phyloP scores from a whole-genome alignment of 2,113 vertebrate species.

The Lophura nycthemera region DNA sequence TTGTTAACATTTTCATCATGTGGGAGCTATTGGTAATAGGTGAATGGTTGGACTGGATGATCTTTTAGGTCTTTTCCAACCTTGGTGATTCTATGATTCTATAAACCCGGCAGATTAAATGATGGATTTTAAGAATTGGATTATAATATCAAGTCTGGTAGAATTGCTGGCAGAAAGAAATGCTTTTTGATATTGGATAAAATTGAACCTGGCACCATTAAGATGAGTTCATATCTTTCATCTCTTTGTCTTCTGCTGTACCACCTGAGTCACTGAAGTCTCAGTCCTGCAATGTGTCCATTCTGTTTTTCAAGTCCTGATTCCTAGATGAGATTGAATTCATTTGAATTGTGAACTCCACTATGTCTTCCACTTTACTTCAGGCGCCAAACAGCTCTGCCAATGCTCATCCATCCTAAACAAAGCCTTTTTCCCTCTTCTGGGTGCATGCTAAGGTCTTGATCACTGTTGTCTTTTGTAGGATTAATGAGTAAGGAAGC shows the following conservation, averaged over 20 bases:
- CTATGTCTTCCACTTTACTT: not conserved
- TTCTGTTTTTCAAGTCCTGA: not conserved
- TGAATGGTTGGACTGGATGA: too few species aligned
- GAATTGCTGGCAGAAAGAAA: not conserved
- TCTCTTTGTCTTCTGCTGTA: not conserved
- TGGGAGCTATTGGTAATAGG: too few species aligned
- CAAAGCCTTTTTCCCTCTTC: not conserved
- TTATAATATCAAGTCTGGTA: not conserved
- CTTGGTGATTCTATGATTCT: too few species aligned
- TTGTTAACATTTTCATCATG: not conserved
- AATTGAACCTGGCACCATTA: not conserved
- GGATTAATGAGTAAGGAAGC: not conserved
- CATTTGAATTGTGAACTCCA: not conserved
- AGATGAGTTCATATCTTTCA: not conserved
- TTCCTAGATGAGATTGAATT: not conserved
- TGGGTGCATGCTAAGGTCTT: not conserved
- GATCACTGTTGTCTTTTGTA: not conserved
- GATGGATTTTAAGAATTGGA: not conserved
- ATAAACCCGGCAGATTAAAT: not conserved
- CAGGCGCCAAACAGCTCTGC: not conserved
- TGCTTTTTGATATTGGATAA: fast-evolving
- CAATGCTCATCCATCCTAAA: not conserved
- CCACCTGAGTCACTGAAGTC: not conserved
- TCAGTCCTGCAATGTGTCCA: not conserved
- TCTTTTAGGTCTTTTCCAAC: too few species aligned